Percentiles rank a stretch among this genome's conserved stretches.
These are phyloP conservation scores for Cartodere bifasciata DNA, from an alignment of 2,888 invertebrate genomes.

Conservation along the genomic window DNA sequence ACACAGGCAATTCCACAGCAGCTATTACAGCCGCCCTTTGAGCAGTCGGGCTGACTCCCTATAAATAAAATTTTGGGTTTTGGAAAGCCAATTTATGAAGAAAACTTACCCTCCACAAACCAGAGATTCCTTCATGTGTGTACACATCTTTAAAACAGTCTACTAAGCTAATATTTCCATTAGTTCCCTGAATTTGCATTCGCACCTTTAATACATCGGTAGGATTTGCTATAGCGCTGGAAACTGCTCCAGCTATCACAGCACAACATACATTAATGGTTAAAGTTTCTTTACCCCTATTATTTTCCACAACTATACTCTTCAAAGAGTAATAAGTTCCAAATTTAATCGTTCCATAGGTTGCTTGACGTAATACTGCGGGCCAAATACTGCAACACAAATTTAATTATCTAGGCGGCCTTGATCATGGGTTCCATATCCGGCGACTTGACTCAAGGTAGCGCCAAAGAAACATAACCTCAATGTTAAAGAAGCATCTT, in stretches of 20 bases:
- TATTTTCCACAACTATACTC: constrained; percentile 47
- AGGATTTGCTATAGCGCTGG: constrained; percentile 91
- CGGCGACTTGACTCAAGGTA: no score
- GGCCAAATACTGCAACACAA: constrained; percentile 65
- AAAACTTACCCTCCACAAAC: constrained; percentile 67
- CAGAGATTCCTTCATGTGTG: constrained; percentile 67
- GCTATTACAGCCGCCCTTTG: constrained; percentile 89
- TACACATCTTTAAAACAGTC: constrained; percentile 77
- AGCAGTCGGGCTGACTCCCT: constrained; percentile 86
- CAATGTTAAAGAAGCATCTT: no score
- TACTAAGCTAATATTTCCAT: constrained; percentile 43
- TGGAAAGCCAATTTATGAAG: neutral
- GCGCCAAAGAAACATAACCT: no score
- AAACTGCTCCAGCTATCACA: constrained; percentile 73
- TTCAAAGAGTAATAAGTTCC: constrained; percentile 90
- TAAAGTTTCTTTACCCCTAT: constrained; percentile 41
- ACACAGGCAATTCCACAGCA: constrained; percentile 86
- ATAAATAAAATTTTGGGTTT: constrained; percentile 20
- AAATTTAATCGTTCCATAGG: constrained; percentile 93
- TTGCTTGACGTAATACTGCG: constrained; percentile 83
- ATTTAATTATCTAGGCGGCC: constrained; percentile 4
- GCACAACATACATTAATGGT: constrained; percentile 69
- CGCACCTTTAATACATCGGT: constrained; percentile 93
- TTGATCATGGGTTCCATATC: no score
- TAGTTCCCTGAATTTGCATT: constrained; percentile 68